Base-by-base conservation (phyloP, 2,797 vertebrate genomes). In the Pangasius macronema region DNA sequence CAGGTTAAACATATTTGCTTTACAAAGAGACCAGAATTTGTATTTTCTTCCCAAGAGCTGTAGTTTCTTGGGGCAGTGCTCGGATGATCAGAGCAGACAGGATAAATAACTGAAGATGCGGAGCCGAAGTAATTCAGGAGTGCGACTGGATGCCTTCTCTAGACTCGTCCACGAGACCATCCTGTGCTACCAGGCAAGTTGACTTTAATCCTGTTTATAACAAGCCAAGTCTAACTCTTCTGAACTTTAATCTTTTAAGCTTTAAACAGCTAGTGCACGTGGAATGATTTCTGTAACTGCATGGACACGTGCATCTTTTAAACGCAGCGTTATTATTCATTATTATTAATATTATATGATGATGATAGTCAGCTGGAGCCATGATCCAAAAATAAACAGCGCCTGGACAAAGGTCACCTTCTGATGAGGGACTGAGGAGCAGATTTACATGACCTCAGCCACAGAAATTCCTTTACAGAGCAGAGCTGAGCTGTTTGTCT, bases 41-140 rank as follows among this genome's bases (percentile, higher is more conserved):
- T 20, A 0, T 42, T 49, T 8, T 33, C 6, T 22, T 0, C 2
- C 57, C 9, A 9, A 1, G 36, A 61, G 79, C 6, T 61, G 11
- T 3, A 14, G 2, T 2, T 18, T 9, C 11, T 14, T 61, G 11
- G 11, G 20, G 33, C 20, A 16, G 14, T 27, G 5, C 30, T 73
- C 27, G 36, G 2, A 61, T 81, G 65, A 88, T 59, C 20, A 42
- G 30, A 55, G 11, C 14, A n/a, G 87, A 49, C 2, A 5, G 22
- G 7, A 46, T 46, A 46, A 20, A n/a, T 49, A 70, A 88, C 2
- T 27, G 24, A 53, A 27, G 49, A 99, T 99, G 98, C 95, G 98
- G 93, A 99, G 98, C 94, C 96, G 98, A 91, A 99, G 98, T 93
- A 99, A 99, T 92, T 99, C 98, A 0, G 98, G 98, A 61, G 98